Conservation (phyloP, 2,888 invertebrate species). For the Ephialtes manifestator region DNA sequence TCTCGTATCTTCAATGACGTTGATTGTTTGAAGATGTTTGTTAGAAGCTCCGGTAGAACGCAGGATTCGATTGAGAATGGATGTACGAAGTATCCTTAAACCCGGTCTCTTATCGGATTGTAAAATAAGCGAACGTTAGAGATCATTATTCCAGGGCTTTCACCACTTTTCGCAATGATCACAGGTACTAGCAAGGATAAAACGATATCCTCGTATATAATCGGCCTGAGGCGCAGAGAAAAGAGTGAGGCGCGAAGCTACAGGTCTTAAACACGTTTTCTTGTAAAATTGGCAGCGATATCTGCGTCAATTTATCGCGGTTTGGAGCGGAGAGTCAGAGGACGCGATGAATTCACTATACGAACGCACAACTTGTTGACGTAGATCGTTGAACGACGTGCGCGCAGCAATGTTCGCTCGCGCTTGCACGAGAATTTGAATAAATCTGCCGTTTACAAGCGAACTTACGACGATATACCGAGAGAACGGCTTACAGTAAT, state of each 20-base stretch:
- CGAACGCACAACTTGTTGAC: conserved; percentile 77
- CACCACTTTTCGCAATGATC: conserved; percentile 52
- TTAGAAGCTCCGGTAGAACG: no score
- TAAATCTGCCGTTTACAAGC: conserved; percentile 83
- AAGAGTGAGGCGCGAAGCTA: conserved; percentile 54
- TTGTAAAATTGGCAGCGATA: conserved; percentile 82
- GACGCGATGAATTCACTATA: conserved; percentile 61
- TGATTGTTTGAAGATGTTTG: no score
- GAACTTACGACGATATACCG: conserved; percentile 77
- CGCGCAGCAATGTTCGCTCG: conserved; percentile 72
- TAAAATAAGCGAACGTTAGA: conserved; percentile 63
- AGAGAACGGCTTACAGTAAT: conserved; percentile 78
- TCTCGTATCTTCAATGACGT: no score
- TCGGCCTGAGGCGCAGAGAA: conserved; percentile 70
- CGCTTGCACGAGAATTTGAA: conserved; percentile 79
- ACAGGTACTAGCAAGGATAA: conserved; percentile 55
- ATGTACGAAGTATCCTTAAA: conserved; percentile 2
- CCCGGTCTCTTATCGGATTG: conserved; percentile 50
- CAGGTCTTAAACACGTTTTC: conserved; percentile 80
- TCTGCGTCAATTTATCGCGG: conserved; percentile 82
- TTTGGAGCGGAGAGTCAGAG: conserved; percentile 26
- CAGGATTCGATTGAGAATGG: no score
- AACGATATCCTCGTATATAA: conserved; percentile 67
- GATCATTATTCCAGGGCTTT: conserved; percentile 61
- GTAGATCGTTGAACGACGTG: conserved; percentile 59